Base-by-base conservation (phyloP, 2,113 vertebrate genomes). In the Columba janthina region DNA sequence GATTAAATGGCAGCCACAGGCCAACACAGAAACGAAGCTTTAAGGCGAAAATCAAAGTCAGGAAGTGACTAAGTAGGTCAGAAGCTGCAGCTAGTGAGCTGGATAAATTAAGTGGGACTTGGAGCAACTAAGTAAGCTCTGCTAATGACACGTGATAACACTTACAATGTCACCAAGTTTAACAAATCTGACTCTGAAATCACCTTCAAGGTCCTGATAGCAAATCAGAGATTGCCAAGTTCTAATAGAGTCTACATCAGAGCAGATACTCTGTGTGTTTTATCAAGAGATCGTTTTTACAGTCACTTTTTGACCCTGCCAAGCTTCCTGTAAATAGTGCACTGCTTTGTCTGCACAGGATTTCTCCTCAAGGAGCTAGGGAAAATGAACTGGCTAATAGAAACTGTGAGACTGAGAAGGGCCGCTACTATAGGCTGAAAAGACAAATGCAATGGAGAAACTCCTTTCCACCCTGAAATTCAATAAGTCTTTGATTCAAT, bases 41-140 rank as follows among this genome's bases (percentile, higher is more conserved):
- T 72, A 85, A 61, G 79, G 72, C 5, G 2, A 95, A 92, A 96
- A 95, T 93, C 84, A 96, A 92, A 87, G 85, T 85, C 73, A 78
- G 93, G 96, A 96, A 97, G 77, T 90, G 90, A 95, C 80, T 96
- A 93, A 96, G 70, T 70, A 81, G 86, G 88, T 74, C 89, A 96
- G 85, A 83, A 88, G 75, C 80, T 92, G 76, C 11, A 85, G 40
- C 83, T 51, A 94, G 75, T 48, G 71, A 94, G 76, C 73, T 75
- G 76, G 65, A 75, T 19, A 93, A 83, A 94, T 93, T 94, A 92
- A 78, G 54, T 32, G 46, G 36, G 83, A 71, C 96, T 88, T 71
- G n/a, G 42, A 95, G 56, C 42, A 77, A 94, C 51, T 69, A 71
- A 94, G 62, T 79, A 92, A 95, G 73, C 50, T 82, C 76, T 82